Evolutionary conservation across 2,888 invertebrate genomes (phyloP), one percentile per base, ranked within the genome.

Genomic region (Blastobasis lacticolella): DNA sequence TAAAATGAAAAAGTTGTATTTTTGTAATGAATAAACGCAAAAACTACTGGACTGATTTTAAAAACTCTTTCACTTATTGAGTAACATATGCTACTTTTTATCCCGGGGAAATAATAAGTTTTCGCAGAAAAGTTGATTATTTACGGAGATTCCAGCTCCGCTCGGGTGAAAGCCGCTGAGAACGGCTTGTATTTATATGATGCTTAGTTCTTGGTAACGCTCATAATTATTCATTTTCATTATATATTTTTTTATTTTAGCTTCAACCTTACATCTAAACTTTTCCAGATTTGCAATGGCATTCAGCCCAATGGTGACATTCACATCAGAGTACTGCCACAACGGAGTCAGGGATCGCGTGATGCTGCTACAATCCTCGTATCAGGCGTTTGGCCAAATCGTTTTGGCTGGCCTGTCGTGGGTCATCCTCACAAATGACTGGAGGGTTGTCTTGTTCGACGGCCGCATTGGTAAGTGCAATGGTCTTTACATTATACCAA

Each of bases 271-370:
- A 5, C 9, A n/a, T 6, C 5, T 42, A 7, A 7, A 38, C 10
- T 44, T 50, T 66, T 70, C 50, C 68, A 84, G 84, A 49, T 82
- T 80, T 38, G 81, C 79, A 0, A 62, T 72, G 45, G 65, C 75
- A 0, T 82, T 81, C 53, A 80, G 75, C 47, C 76, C 84, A 0
- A 61, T 69, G 0, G 54, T 84, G 1, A 63, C 79, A 0, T 52
- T 78, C 2, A 78, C 81, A 0, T 71, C 83, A 0, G 84, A 84
- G 54, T 79, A 75, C 51, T 79, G 80, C 10, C 67, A 79, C 57
- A 69, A 71, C 4, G 75, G 61, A 2, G 79, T 82, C n/a, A 64
- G 84, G 46, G 84, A 83, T 49, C 60, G 80, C 0, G 66, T 83
- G 38, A 56, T 84, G 59, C 52, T 84, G 5, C 66, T 64, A 2